Conservation (phyloP, 23 tunicate species). For the Diplosoma virens region DNA sequence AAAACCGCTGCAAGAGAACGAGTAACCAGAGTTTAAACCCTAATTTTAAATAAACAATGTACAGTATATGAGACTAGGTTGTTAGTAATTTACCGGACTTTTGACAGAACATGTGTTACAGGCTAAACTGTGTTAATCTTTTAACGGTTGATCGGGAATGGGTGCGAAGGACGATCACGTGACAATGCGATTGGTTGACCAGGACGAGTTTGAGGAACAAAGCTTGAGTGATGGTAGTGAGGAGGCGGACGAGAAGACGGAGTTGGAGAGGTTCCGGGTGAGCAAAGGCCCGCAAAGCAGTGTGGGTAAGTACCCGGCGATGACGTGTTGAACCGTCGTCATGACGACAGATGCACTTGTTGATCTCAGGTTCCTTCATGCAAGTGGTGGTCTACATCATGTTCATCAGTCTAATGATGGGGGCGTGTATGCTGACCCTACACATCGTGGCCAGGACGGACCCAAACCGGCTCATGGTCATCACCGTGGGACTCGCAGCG, state of each 20-base stretch:
- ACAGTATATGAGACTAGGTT: too few species aligned
- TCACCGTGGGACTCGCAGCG: slow-evolving; percentile 32
- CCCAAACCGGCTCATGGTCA: slow-evolving; percentile 32
- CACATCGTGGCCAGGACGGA: slow-evolving; percentile 59
- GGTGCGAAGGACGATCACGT: background rate
- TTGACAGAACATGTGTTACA: too few species aligned
- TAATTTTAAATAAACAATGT: too few species aligned
- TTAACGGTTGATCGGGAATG: too few species aligned
- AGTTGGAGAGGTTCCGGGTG: slow-evolving; percentile 29
- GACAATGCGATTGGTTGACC: slow-evolving; percentile 34
- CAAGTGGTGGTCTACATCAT: slow-evolving; percentile 56
- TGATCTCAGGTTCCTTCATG: slow-evolving; percentile 43
- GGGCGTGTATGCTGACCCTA: slow-evolving; percentile 45
- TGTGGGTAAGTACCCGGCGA: slow-evolving; percentile 14
- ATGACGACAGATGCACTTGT: background rate
- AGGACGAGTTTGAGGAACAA: slow-evolving; percentile 53
- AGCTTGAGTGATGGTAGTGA: slow-evolving; percentile 30
- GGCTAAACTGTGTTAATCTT: too few species aligned
- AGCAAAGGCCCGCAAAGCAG: slow-evolving; percentile 14
- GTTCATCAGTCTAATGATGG: slow-evolving; percentile 58
- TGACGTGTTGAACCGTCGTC: background rate
- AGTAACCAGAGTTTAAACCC: too few species aligned
- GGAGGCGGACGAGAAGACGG: slow-evolving; percentile 12
- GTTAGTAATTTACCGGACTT: too few species aligned
- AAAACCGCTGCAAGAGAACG: too few species aligned